Evolutionary conservation across 1,140 invertebrate genomes (phyloP).

Genomic region (Acromyrmex heyeri): DNA sequence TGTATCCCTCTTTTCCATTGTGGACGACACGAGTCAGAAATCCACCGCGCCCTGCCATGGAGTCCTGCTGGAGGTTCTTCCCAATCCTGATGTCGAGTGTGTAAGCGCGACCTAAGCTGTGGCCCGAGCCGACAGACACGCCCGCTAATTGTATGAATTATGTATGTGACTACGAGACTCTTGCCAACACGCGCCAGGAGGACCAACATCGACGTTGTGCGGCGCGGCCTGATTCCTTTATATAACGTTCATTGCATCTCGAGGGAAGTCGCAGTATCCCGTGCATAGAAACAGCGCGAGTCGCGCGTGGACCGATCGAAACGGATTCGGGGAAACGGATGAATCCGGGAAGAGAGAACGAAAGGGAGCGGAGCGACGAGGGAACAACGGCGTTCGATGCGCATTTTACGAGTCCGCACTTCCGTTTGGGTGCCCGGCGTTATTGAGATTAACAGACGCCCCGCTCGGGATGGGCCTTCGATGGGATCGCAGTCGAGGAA

Average conservation of each 20-base stretch:
- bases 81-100: slow-evolving; percentile 48
- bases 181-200: slow-evolving; percentile 66
- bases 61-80: slow-evolving; percentile 26
- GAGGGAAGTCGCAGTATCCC: slow-evolving; percentile 28
- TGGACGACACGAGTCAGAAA: not conserved
- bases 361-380: slow-evolving; percentile 54
- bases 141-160: slow-evolving; percentile 79
- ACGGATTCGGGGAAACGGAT: not conserved
- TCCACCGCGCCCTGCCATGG: not conserved
- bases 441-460: slow-evolving; percentile 82
- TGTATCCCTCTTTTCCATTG: not conserved
- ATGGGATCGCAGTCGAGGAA: slow-evolving; percentile 68
- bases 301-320: slow-evolving; percentile 43
- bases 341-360: slow-evolving; percentile 47
- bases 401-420: slow-evolving; percentile 79
- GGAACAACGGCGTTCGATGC: slow-evolving; percentile 24
- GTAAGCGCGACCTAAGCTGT: slow-evolving; percentile 56
- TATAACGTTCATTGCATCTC: slow-evolving; percentile 28
- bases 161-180: slow-evolving; percentile 70
- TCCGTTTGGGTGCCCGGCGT: slow-evolving; percentile 78
- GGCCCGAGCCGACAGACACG: slow-evolving; percentile 66
- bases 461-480: slow-evolving; percentile 67
- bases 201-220: slow-evolving; percentile 7
- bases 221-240: not conserved
- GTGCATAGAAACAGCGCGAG: slow-evolving; percentile 37